Conservation (phyloP, 2,888 invertebrate genomes). For the Resseliella maxima region DNA sequence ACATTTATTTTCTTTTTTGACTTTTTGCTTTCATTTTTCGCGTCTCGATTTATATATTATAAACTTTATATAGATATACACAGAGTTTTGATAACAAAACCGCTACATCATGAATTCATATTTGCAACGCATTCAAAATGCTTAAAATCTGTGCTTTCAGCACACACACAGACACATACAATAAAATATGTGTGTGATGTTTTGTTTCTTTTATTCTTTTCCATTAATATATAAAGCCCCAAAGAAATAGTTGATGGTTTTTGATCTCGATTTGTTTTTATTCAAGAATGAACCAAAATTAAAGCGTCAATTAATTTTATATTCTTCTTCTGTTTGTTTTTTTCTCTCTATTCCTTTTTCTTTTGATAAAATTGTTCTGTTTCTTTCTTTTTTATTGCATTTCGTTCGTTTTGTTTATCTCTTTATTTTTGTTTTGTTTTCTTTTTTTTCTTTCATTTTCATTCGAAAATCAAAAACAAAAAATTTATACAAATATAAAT, state of each 20-base stretch:
- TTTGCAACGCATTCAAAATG: too few species aligned
- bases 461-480: constrained; percentile 49
- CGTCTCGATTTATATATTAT: too few species aligned
- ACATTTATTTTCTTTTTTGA: neutral
- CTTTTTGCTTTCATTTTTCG: neutral
- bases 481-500: neutral
- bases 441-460: constrained; percentile 24
- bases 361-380: neutral
- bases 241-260: too few species aligned
- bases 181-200: too few species aligned
- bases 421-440: neutral
- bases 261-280: constrained; percentile 35
- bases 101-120: too few species aligned
- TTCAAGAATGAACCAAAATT: constrained; percentile 13
- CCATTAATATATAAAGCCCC: too few species aligned
- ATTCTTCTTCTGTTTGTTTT: neutral
- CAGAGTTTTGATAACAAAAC: too few species aligned
- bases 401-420: neutral
- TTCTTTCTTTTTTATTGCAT: neutral
- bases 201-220: too few species aligned
- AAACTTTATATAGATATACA: too few species aligned
- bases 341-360: neutral
- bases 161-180: too few species aligned
- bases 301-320: constrained; percentile 50
- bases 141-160: too few species aligned